Base-by-base conservation (phyloP, 2,888 invertebrate genomes). In the Silvanus unidentatus region DNA sequence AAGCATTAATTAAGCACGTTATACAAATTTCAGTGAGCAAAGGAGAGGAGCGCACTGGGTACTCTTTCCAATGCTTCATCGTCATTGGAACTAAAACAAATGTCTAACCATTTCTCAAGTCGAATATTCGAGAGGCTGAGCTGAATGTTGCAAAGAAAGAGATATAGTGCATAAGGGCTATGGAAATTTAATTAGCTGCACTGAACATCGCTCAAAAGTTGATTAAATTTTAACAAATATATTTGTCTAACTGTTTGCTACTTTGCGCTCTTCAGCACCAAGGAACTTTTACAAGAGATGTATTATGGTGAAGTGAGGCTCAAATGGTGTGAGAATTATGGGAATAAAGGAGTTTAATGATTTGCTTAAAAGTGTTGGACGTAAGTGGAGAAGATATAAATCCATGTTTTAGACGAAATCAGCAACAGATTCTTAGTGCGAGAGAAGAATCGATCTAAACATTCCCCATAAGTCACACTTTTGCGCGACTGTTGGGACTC, bases 181-280 rank as follows among this genome's bases (percentile, higher is more conserved):
- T 60, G 58, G 59, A 60, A 64, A 63, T 63, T 63, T 62, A 60
- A 64, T 63, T 64, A 62, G 58, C 55, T 58, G 55, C 55, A 53
- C 56, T 52, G 59, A 62, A 55, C 59, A 63, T 62, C 58, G 57
- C 59, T 63, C 63, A 60, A 59, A 60, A 62, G 58, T 61, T 63
- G 63, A 64, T 64, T 62, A 62, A 62, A 63, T 58, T 61, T 58
- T 54, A 58, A 61, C 55, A 55, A 55, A 59, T 61, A 60, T 57
- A 59, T 59, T 59, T 61, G 55, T 54, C 50, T 50, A 55, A 55
- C 22, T 8, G 22, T 8, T 22, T 8, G 3, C 3, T 22, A 22
- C 22, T 22, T 22, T n/a, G n/a, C n/a, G n/a, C n/a, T n/a, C n/a
- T n/a, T n/a, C n/a, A n/a, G n/a, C n/a, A n/a, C n/a, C n/a, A n/a